These are phyloP conservation scores for Misgurnus mizolepis DNA, from an alignment of 2,113 vertebrate species.

Conservation along the genomic window DNA sequence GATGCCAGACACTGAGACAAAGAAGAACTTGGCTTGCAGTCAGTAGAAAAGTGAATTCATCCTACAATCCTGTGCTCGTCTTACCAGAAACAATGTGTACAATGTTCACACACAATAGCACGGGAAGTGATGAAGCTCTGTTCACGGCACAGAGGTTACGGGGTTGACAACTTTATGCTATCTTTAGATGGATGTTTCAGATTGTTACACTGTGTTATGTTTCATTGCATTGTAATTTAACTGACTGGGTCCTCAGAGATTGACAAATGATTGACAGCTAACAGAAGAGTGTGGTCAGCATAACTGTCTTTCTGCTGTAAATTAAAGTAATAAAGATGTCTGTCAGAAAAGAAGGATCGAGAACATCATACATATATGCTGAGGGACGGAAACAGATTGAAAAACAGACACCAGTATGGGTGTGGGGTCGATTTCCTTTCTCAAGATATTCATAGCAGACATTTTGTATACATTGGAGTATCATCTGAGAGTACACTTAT, in stretches of 20 bases:
- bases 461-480: neutral
- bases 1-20: conserved; percentile 30
- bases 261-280: conserved; percentile 42
- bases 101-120: conserved; percentile 13
- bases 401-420: conserved; percentile 12
- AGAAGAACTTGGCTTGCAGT: conserved; percentile 30
- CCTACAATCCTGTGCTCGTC: conserved; percentile 7
- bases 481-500: no score
- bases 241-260: conserved; percentile 9
- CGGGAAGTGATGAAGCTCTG: conserved; percentile 9
- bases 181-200: neutral
- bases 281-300: conserved; percentile 23
- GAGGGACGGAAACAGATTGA: neutral
- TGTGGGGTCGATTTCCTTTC: neutral
- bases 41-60: neutral
- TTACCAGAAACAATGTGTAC: conserved; percentile 21
- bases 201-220: neutral
- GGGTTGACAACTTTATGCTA: neutral
- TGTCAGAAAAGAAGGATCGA: conserved; percentile 29
- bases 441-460: conserved; percentile 10
- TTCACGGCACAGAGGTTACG: conserved; percentile 9
- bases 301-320: conserved; percentile 13
- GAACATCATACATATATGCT: neutral
- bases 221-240: conserved; percentile 14
- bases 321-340: conserved; percentile 38